Base-by-base conservation (phyloP, 2,797 vertebrate species). In the Sandelia bainsii region DNA sequence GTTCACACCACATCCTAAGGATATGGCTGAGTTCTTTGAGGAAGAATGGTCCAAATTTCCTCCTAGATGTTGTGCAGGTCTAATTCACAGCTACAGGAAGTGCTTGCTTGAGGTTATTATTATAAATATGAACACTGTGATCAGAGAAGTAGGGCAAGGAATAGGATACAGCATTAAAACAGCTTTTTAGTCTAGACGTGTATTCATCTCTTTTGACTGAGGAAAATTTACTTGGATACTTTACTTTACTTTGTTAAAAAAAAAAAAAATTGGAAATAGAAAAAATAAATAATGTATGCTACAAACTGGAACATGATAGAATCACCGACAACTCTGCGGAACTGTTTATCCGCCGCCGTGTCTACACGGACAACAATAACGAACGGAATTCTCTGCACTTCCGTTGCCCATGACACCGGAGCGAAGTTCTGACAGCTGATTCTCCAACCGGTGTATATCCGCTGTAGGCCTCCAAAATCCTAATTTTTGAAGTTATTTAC, bases 381-480 rank as follows among this genome's bases (percentile, higher is more conserved):
- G 20, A 34, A 49, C 72, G 84, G 77, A 22, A 75, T 10, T 32
- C 23, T 6, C 71, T 67, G 72, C 75, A 80, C 87, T 92, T 93
- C 92, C 91, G 88, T 80, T 87, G 62, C 81, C 69, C 83, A 82
- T 89, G 83, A 89, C 82, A 88, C 89, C 85, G 86, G 87, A 92
- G 83, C 68, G 83, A 90, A 92, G 90, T 91, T 91, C 62, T 90
- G 82, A 91, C 90, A 92, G 89, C 86, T 91, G 88, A 81, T 75
- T 79, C 32, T 57, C 9, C 64, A 67, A 45, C 70, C 81, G 82
- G 68, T 82, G 81, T 44, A 57, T 42, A 50, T 39, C 58, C 54
- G 10, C 19, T 57, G 42, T 3, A 23, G 29, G 37, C 4, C 19
- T 34, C 27, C 10, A 19, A 46, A 54, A 45, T 10, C 20, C 58